Percentiles rank a stretch among this genome's conserved stretches.
These are phyloP conservation scores for Ctenosaura bakeri DNA, from an alignment of 2,797 vertebrate genomes.

Conservation along the genomic window DNA sequence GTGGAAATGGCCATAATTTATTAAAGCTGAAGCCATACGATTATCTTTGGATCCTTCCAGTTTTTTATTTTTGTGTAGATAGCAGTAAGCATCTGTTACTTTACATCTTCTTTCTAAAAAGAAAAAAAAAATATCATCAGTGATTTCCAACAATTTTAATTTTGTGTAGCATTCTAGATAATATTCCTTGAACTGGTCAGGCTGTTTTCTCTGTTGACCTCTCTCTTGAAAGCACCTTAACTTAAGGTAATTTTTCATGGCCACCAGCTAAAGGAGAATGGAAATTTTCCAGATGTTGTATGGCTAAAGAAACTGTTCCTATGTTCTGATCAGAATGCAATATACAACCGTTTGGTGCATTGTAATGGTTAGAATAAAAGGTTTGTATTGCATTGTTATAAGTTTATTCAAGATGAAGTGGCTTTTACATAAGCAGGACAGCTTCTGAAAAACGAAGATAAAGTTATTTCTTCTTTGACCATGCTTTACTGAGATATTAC, in stretches of 20 bases:
- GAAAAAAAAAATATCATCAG: background rate
- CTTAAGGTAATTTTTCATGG: constrained; percentile 32
- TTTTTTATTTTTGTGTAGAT: background rate
- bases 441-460: background rate
- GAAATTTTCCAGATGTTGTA: constrained; percentile 37
- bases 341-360: background rate
- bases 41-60: background rate
- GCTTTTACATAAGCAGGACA: constrained; percentile 13
- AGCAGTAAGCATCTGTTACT: background rate
- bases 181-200: constrained; percentile 23
- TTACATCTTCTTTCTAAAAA: constrained; percentile 1
- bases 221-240: constrained; percentile 37
- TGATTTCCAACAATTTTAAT: background rate
- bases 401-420: background rate
- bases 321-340: constrained; percentile 4
- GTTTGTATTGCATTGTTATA: background rate
- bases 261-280: constrained; percentile 36
- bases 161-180: background rate
- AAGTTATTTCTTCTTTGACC: background rate
- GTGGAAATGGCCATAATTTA: too few species aligned
- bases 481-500: constrained; percentile 6
- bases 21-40: background rate
- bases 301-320: constrained; percentile 13
- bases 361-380: constrained; percentile 10
- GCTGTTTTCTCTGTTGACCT: background rate